A percentile compares a stretch with the other conserved stretches of the same genome.
Evolutionary conservation across 2,888 invertebrate species (phyloP).

Genomic region (Drosophila acutilabella): DNA sequence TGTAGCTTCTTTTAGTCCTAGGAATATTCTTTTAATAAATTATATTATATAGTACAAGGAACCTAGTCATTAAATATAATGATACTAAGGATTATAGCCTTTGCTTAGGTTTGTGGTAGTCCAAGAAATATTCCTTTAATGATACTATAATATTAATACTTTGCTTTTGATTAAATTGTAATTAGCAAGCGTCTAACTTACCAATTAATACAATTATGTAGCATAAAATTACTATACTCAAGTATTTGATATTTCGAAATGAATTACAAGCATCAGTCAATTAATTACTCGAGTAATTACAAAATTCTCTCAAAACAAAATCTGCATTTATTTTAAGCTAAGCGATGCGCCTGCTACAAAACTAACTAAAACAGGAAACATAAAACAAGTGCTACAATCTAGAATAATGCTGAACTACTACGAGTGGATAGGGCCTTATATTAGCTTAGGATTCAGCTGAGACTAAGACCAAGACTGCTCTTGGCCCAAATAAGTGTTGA

Average conservation of each 20-base stretch:
- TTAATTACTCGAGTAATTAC: background rate
- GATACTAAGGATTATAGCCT: no score
- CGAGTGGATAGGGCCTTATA: constrained; percentile 3
- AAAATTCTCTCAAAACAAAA: constrained; percentile 1
- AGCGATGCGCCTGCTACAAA: constrained; percentile 9
- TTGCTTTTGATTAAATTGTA: constrained; percentile 16
- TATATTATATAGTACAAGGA: no score
- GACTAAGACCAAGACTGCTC: background rate
- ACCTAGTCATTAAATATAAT: no score
- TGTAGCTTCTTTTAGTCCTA: no score
- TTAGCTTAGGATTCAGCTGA: constrained; percentile 23
- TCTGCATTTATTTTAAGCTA: constrained; percentile 17
- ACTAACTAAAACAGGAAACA: constrained; percentile 6
- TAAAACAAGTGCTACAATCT: constrained; percentile 14
- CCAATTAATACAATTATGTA: no score
- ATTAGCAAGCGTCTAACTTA: constrained; percentile 3
- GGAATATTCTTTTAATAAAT: no score
- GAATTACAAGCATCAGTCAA: background rate
- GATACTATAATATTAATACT: constrained; percentile 11
- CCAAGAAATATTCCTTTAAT: constrained; percentile 5
- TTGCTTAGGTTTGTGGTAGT: constrained; percentile 52
- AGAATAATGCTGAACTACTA: constrained; percentile 4
- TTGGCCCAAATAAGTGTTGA: no score
- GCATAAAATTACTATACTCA: no score
- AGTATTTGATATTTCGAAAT: background rate